Evolutionary conservation across 2,797 vertebrate genomes (phyloP), one percentile per base, ranked within the genome.

Genomic region (Naso thynnoides): DNA sequence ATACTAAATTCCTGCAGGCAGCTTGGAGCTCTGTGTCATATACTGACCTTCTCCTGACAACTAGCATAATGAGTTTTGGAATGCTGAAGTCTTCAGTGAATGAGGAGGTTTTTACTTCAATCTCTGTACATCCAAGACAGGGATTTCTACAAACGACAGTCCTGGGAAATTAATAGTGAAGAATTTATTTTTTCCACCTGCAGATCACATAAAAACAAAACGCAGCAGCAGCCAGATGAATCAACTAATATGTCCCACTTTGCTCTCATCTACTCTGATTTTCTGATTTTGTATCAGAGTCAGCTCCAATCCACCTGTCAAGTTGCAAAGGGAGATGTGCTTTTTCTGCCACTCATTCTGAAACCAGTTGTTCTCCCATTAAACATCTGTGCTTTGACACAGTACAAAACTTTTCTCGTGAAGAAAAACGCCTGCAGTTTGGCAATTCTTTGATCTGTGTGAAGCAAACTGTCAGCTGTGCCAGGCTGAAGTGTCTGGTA

Each of bases 31-130:
- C 57, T 81, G 86, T 89, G 90, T 88, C 82, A 86, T 66, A 81
- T 23, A 70, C 60, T 91, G 91, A 93, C 90, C 92, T 92, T 93
- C 90, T 83, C 73, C 83, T 91, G 89, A 89, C 89, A 90, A 89
- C 70, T 57, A 62, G 77, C 59, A 90, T 92, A 92, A 92, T 92
- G 89, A 89, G 77, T 85, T 92, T 88, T 87, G 74, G 76, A 87
- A 83, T 33, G 75, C 81, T 77, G 55, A 50, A 29, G 69, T 88
- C 79, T 82, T 87, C 79, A 70, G 23, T 81, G 81, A 86, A 86
- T 79, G 81, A 88, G 64, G 74, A 82, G 62, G 76, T 79, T 73
- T 74, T 73, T 74, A 56, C 83, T 87, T 86, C 82, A 69, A 87
- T 75, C 60, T 71, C 62, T 31, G 10, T 14, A 70, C 64, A 66